These are phyloP conservation scores for Percina caprodes DNA, from an alignment of 2,113 vertebrate genomes.

Conservation along the genomic window DNA sequence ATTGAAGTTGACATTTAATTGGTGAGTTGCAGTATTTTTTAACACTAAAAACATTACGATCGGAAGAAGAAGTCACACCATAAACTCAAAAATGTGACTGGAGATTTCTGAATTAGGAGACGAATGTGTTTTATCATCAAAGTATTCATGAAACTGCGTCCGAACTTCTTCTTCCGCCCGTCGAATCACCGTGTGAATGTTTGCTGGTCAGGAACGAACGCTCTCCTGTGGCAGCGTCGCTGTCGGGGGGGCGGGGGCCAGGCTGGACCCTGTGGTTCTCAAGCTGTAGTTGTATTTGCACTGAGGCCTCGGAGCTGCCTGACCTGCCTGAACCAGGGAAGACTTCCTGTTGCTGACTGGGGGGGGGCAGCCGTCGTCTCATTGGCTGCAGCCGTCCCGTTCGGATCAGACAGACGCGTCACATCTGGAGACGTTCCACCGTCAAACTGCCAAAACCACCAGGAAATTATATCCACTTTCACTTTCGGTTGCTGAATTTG, in stretches of 20 bases:
- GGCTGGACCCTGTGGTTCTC: conserved; percentile 38
- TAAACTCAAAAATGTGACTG: too few species aligned
- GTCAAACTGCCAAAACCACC: too few species aligned
- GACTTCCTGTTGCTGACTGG: conserved; percentile 33
- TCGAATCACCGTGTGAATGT: conserved; percentile 9
- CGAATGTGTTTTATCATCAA: neutral
- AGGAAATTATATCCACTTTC: too few species aligned
- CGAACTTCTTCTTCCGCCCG: neutral
- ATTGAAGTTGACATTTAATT: neutral
- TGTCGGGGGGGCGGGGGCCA: neutral
- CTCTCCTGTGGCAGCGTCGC: neutral
- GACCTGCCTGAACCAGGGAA: conserved; percentile 37
- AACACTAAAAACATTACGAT: neutral
- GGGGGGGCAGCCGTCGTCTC: too few species aligned
- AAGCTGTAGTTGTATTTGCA: conserved; percentile 60
- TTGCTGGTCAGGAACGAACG: conserved; percentile 45
- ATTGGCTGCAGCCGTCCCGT: too few species aligned
- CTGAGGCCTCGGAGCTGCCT: conserved; percentile 53
- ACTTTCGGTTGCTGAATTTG: too few species aligned
- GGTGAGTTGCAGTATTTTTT: neutral
- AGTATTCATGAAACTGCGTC: neutral
- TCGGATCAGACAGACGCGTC: too few species aligned
- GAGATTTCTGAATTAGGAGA: too few species aligned
- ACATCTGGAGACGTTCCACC: too few species aligned
- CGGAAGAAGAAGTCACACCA: too few species aligned